Evolutionary conservation across 2,888 invertebrate species (phyloP), one percentile per base, ranked within the genome.

Genomic region (Cylindroiulus punctatus): DNA sequence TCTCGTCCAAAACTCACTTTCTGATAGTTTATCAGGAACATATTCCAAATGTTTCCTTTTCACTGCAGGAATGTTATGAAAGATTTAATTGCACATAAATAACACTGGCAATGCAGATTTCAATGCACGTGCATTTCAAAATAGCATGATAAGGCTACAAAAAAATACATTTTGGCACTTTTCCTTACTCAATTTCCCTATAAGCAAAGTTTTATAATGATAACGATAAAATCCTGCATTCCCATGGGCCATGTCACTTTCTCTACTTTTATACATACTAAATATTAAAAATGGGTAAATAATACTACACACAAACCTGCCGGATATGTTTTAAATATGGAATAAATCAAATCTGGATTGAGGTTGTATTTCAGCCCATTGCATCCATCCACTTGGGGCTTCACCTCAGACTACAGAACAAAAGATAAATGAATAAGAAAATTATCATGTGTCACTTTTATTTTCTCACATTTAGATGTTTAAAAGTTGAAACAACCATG

Each of bases 301-400:
- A 30, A 76, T 7, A 26, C 10, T 26, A 22, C 76, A 36, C 19
- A 83, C 83, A 81, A 87, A 92, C 92, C 92, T 89, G 98, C 97
- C 30, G 99, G 99, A 93, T 99, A 99, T 88, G 99, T 99, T 92
- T 97, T 97, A 91, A 99, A 99, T 92, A 99, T 98, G 89, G 98
- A 97, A 90, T 98, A 96, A 91, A 99, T 98, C 86, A 98, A 95
- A 91, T 99, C 99, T 86, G 96, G 94, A 5, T 98, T 98, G 85
- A 99, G 94, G 91, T 99, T 99, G 91, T 99, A 98, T 91, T 97
- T 97, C 52, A 98, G 93, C 84, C 98, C 98, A 91, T 98, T 98
- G 90, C 96, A 97, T 40, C 98, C 98, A 91, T 98, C 98, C 0
- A 97, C 96, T 92, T 98, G 97, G 0, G 98, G 98, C 91, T 98